A percentile compares a stretch with the other conserved stretches of the same genome.
Conservation (phyloP, 64 coral and sea anemone species). For the Pachyseris speciosa region DNA sequence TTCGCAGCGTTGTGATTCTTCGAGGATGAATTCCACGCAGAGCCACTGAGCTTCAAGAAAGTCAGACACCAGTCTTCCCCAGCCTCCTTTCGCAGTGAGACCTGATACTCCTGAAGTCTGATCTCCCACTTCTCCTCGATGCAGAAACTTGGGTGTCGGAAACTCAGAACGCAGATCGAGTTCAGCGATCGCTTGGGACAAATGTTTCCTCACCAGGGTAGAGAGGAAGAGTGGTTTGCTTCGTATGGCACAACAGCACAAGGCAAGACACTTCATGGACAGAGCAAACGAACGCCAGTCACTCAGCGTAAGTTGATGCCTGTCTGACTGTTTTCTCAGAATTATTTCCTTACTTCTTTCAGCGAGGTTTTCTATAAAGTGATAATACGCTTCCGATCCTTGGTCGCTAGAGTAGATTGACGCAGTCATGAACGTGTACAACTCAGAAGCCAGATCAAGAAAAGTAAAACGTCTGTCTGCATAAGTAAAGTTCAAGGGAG, state of each 20-base stretch:
- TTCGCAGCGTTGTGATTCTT: neutral
- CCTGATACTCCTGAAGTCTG: neutral
- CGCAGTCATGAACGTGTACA: neutral
- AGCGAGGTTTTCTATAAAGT: neutral
- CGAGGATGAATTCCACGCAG: conserved; percentile 3
- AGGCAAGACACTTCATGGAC: conserved; percentile 3
- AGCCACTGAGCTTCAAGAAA: conserved; percentile 52
- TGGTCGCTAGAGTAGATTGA: neutral
- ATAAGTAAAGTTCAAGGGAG: neutral
- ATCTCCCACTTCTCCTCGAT: neutral
- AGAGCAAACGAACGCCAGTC: conserved; percentile 28
- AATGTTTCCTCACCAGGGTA: neutral
- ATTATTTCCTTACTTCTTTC: neutral
- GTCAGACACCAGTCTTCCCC: conserved; percentile 53
- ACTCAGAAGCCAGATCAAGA: conserved; percentile 2
- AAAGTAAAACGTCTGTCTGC: neutral
- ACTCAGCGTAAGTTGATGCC: neutral
- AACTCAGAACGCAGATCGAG: conserved; percentile 33
- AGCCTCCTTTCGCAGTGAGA: neutral
- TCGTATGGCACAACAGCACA: neutral
- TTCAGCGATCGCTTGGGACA: neutral
- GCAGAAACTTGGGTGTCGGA: neutral
- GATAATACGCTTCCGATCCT: neutral
- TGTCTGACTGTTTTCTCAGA: conserved; percentile 7
- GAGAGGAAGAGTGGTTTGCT: neutral